A percentile compares a stretch with the other conserved stretches of the same genome.
Conservation (phyloP, 2,113 vertebrate genomes). For the Pholis gunnellus region DNA sequence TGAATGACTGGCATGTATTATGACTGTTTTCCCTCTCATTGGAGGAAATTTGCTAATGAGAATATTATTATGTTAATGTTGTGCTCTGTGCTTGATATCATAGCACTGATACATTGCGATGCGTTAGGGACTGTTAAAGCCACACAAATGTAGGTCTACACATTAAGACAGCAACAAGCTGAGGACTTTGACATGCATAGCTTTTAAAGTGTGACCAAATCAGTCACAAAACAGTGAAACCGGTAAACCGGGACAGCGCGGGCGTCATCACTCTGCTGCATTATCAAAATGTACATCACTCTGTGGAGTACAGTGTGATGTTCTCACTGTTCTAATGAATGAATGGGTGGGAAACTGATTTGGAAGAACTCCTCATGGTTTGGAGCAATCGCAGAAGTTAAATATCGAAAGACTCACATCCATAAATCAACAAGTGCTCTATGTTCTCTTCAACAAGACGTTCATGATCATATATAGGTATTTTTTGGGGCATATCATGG, state of each 20-base stretch:
- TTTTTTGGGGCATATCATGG: conserved; percentile 21
- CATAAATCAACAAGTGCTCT: neutral
- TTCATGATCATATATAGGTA: neutral
- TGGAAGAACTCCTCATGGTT: conserved; percentile 20
- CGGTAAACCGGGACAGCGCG: neutral
- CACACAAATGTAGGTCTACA: neutral
- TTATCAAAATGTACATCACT: conserved; percentile 22
- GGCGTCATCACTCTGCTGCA: neutral
- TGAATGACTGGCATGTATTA: conserved; percentile 48
- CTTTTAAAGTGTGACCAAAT: neutral
- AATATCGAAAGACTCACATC: neutral
- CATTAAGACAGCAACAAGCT: neutral
- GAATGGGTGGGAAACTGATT: conserved; percentile 25
- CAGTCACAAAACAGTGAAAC: neutral
- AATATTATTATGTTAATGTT: conserved; percentile 27
- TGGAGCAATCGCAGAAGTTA: neutral
- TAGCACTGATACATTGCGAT: neutral
- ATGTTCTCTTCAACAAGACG: neutral
- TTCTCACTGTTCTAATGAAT: neutral
- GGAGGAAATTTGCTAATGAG: conserved; percentile 27
- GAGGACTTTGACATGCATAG: neutral
- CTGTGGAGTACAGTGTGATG: neutral
- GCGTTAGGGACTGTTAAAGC: neutral
- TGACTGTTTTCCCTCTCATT: conserved; percentile 47
- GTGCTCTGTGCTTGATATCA: conserved; percentile 12